Evolutionary conservation across 2,113 vertebrate genomes (phyloP), one percentile per base, ranked within the genome.

Genomic region (Bagarius yarrelli): DNA sequence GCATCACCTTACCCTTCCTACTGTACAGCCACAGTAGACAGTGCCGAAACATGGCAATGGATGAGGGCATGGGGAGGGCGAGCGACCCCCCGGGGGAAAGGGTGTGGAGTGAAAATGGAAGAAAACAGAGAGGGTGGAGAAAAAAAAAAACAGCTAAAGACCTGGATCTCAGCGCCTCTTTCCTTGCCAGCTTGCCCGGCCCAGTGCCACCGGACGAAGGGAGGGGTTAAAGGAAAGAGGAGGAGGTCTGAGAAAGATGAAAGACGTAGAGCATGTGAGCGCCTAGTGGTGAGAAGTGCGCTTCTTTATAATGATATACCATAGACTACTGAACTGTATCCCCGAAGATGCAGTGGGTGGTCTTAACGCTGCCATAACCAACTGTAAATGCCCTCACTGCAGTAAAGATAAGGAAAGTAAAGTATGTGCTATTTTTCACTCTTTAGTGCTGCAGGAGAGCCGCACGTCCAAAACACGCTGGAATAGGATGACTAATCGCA

Each of bases 1-100:
- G 76, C 75, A 57, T 75, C 92, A 91, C 92, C 96, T 98, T 98
- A 98, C 96, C 96, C 97, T 96, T 98, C 94, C 95, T 96, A 95
- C 94, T 92, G 94, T 95, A 94, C 95, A 98, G 94, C 97, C 97
- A 98, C 93, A 98, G 95, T 95, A 98, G 96, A 96, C 96, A 98
- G 96, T 97, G 96, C 93, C 95, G 94, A 92, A 98, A 98, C 94
- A 98, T 95, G 95, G 96, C 95, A 96, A 96, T 97, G 92, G 93
- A 93, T 95, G 95, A 96, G 94, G 95, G 96, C 96, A 98, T 97
- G 95, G 94, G 93, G 93, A 91, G 90, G 84, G 91, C 93, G 70
- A 80, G 74, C 27, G 25, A 79, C 77, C 84, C 80, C 85, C 81
- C 87, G 86, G 78, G 88, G 85, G 86, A 86, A 81, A 71, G 78